phyloP scores from a whole-genome alignment of 2,113 vertebrate genomes.

The Tetrao urogallus region DNA sequence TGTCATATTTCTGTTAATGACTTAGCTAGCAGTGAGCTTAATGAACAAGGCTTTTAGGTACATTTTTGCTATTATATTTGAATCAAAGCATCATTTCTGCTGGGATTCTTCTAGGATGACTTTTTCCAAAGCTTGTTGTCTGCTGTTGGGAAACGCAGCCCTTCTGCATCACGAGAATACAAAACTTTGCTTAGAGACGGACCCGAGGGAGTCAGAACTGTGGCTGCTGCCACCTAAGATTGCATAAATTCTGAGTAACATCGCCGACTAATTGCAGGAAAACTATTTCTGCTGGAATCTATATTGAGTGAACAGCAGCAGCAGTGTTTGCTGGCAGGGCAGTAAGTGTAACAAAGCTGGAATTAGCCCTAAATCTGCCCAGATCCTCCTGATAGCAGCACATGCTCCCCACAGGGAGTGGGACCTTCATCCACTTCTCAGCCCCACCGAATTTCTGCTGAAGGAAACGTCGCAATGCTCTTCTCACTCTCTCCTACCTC shows the following conservation, averaged over 20 bases:
- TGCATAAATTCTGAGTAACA: neutral
- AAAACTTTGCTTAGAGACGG: neutral
- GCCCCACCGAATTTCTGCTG: neutral
- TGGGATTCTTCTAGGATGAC: neutral
- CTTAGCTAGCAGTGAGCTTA: neutral
- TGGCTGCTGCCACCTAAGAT: neutral
- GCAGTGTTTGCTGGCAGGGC: neutral
- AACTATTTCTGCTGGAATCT: neutral
- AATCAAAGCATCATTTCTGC: neutral
- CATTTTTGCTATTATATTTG: neutral
- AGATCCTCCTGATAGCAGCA: neutral
- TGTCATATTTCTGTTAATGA: neutral
- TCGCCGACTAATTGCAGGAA: constrained; percentile 39
- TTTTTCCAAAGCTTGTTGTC: neutral
- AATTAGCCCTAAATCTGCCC: neutral
- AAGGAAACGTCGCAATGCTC: neutral
- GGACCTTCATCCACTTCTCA: neutral
- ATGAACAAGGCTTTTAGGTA: neutral
- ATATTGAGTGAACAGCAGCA: neutral
- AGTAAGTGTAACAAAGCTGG: neutral
- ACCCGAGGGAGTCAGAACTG: neutral
- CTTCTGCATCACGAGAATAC: neutral
- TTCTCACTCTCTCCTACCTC: neutral
- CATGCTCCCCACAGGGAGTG: neutral
- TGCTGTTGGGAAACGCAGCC: neutral